Percentiles rank a stretch among this genome's conserved stretches.
Conservation (phyloP, 1,140 invertebrate species). For the Brachionus paranguensis region DNA sequence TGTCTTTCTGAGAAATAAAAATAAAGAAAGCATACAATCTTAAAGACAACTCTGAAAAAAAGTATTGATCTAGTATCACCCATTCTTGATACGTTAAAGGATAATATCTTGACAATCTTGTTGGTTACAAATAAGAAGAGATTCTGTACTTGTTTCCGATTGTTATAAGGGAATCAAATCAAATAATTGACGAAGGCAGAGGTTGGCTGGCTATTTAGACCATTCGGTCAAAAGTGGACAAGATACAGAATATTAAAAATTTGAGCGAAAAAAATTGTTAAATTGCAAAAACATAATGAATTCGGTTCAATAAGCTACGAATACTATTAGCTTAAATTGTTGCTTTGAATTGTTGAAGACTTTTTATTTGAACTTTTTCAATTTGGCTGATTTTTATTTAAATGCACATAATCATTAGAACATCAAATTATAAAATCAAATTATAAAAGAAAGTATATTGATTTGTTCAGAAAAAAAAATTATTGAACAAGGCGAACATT, state of each 20-base stretch:
- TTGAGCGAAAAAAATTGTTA: background rate
- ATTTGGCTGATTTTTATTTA: no score
- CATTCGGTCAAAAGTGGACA: background rate
- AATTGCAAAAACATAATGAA: no score
- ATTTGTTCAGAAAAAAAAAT: no score
- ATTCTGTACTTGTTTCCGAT: background rate
- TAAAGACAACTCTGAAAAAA: background rate
- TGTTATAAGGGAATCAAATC: background rate
- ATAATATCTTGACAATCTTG: background rate
- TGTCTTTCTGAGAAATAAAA: background rate
- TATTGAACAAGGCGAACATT: no score
- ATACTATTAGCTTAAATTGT: background rate
- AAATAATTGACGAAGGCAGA: no score
- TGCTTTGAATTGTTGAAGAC: no score
- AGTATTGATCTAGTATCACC: background rate
- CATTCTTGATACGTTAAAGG: background rate
- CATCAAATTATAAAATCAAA: no score
- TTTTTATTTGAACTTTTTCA: no score
- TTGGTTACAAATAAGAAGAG: background rate
- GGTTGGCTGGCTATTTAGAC: background rate
- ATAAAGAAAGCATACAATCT: background rate
- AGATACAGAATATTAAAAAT: background rate
- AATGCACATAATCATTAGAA: no score
- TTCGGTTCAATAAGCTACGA: no score
- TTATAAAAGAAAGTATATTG: no score